Conservation (phyloP, 2,113 vertebrate species). For the Ptychochromis oligacanthus region DNA sequence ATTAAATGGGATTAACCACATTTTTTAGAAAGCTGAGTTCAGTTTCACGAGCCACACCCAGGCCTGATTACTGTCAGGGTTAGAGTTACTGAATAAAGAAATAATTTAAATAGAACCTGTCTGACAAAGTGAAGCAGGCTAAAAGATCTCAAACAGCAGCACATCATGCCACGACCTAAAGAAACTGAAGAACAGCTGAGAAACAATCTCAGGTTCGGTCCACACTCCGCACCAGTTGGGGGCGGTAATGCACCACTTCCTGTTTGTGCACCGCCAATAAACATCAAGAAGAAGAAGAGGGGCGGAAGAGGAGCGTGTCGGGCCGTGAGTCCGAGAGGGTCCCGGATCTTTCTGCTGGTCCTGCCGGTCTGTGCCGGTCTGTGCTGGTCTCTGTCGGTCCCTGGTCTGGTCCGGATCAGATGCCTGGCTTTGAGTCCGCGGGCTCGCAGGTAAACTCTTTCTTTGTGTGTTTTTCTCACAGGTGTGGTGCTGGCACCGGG, state of each 20-base stretch:
- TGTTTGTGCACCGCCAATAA: neutral
- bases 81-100: too few species aligned
- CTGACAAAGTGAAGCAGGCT: too few species aligned
- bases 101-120: too few species aligned
- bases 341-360: neutral
- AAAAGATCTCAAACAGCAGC: too few species aligned
- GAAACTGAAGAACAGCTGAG: too few species aligned
- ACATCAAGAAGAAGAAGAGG: neutral
- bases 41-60: too few species aligned
- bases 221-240: neutral
- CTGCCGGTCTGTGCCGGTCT: neutral
- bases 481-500: neutral
- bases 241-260: neutral
- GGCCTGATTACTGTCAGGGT: too few species aligned
- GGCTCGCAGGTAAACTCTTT: constrained; percentile 25
- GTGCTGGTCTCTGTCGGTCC: accelerated
- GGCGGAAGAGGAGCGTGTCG: neutral
- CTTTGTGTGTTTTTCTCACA: neutral
- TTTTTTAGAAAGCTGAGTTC: too few species aligned
- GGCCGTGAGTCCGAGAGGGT: neutral
- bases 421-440: constrained; percentile 35
- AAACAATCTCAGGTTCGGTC: too few species aligned
- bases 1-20: too few species aligned
- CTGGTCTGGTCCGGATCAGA: neutral
- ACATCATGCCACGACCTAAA: too few species aligned